Evolutionary conservation across 2,888 invertebrate genomes (phyloP).

Genomic region (Harpalus rubripes): DNA sequence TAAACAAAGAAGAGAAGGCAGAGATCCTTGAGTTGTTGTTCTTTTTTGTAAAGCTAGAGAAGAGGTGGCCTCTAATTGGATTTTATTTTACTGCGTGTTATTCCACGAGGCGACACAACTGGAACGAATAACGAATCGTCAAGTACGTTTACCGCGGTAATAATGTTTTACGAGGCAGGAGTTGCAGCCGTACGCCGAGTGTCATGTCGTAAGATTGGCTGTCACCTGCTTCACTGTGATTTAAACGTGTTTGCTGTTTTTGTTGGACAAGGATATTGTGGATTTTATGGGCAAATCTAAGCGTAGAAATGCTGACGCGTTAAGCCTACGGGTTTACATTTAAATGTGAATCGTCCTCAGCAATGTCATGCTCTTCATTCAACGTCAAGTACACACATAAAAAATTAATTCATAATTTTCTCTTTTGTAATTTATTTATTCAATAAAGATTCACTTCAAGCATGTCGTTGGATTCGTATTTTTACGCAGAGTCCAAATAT

Average conservation of each 20-base stretch:
- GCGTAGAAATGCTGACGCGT: slow-evolving; percentile 23
- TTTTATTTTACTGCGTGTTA: slow-evolving; percentile 60
- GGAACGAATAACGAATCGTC: slow-evolving; percentile 55
- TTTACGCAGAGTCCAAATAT: no score
- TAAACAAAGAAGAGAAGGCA: slow-evolving; percentile 15
- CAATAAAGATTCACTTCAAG: no score
- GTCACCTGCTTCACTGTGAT: slow-evolving; percentile 52
- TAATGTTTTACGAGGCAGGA: slow-evolving; percentile 52
- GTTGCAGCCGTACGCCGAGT: slow-evolving; percentile 38
- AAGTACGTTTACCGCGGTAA: slow-evolving; percentile 58
- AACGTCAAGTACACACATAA: no score
- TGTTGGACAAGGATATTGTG: slow-evolving; percentile 38
- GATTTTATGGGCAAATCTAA: slow-evolving; percentile 44
- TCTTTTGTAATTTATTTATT: no score
- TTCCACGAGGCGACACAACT: slow-evolving; percentile 51
- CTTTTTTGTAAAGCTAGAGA: neutral
- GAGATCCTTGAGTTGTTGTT: neutral
- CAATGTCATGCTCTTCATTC: neutral
- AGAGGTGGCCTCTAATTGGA: slow-evolving; percentile 49
- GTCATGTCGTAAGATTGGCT: slow-evolving; percentile 58
- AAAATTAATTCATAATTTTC: no score
- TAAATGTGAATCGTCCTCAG: slow-evolving; percentile 17
- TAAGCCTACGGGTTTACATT: slow-evolving; percentile 17
- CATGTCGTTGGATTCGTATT: no score
- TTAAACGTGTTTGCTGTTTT: slow-evolving; percentile 38